These are phyloP conservation scores for Dastarcus helophoroides DNA, from an alignment of 2,888 invertebrate genomes.

Conservation along the genomic window DNA sequence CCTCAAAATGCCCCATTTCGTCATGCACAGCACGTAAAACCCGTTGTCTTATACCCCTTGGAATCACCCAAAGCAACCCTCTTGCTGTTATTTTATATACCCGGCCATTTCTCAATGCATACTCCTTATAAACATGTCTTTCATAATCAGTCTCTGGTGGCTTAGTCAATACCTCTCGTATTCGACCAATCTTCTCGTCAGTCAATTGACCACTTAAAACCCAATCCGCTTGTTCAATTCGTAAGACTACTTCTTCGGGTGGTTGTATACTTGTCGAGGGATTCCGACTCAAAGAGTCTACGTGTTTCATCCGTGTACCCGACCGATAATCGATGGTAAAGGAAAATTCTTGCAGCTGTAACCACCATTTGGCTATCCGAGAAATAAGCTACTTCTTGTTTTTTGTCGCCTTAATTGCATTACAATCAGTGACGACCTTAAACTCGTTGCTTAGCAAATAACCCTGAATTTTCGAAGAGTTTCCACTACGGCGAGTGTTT, in stretches of 20 bases:
- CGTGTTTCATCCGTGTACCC: no score
- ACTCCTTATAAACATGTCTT: conserved; percentile 11
- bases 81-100: conserved; percentile 14
- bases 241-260: conserved; percentile 3
- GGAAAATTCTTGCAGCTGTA: no score
- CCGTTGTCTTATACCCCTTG: conserved; percentile 22
- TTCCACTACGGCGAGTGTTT: no score
- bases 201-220: conserved; percentile 17
- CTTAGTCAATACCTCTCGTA: conserved; percentile 12
- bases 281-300: no score
- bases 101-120: conserved; percentile 11
- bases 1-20: conserved; percentile 29
- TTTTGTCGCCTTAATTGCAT: background rate
- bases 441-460: no score
- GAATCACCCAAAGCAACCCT: conserved; percentile 24
- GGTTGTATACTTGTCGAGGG: no score
- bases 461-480: no score
- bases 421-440: background rate
- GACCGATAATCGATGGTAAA: no score
- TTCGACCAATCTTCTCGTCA: conserved; percentile 14
- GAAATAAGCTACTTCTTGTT: background rate
- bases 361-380: no score
- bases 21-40: conserved; percentile 26
- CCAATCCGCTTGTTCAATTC: conserved; percentile 17
- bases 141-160: conserved; percentile 12